Evolutionary conservation across 92 coral and sea anemone genomes (phyloP), one percentile per base, ranked within the genome.

Genomic region (Galaxea fascicularis): DNA sequence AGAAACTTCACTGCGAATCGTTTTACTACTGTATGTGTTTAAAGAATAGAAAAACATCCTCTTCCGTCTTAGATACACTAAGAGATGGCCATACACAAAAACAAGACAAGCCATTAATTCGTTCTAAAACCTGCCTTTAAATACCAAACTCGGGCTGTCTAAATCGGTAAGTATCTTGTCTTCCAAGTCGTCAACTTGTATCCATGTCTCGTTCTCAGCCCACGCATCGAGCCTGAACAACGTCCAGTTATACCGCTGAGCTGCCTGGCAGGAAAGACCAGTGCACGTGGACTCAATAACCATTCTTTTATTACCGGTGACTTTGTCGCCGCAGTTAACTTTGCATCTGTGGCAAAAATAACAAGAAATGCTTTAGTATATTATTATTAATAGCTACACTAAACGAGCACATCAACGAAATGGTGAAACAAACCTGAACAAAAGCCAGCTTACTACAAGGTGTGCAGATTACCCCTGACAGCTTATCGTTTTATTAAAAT

Each of bases 311-410:
- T 72, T 80, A 41, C 85, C 80, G 66, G 90, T 93, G 18, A 93
- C 88, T 85, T 93, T 90, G n/a, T 53, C 53, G 16, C 89, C 95
- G 51, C 96, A 95, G 65, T 89, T 93, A 0, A 73, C 59, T 58
- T 62, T 67, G 44, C 96, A 89, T 62, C 98, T 93, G 74, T 47
- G 31, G 35, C 13, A 62, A 65, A 24, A 39, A 41, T 1, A 26
- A 12, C 8, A 21, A 12, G 4, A 13, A 56, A 17, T 28, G 12
- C 25, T 28, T 21, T 35, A 35, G 41, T 6, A 35, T 2, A 35
- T 35, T 35, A 35, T 35, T 2, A 2, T 35, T 35, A n/a, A n/a
- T n/a, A n/a, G n/a, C n/a, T n/a, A n/a, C n/a, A n/a, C n/a, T 35
- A 35, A 35, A 35, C 41, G 41, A 35, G 41, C 41, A n/a, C n/a